These are phyloP conservation scores for Neodontobutis hainanensis DNA, from an alignment of 2,113 vertebrate genomes.

Conservation along the genomic window DNA sequence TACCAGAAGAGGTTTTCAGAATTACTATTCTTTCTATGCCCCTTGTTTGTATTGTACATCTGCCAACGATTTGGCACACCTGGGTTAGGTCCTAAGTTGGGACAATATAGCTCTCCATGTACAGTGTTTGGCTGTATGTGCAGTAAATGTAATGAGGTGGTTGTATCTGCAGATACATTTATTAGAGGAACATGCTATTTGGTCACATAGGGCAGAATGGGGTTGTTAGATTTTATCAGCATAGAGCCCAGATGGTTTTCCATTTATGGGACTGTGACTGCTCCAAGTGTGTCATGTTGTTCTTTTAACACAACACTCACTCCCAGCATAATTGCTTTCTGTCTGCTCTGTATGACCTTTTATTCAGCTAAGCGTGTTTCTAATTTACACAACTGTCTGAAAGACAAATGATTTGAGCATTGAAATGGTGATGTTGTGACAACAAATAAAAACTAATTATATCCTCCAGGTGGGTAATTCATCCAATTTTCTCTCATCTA, in stretches of 20 bases:
- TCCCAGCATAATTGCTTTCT: background rate
- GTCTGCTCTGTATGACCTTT: constrained; percentile 5
- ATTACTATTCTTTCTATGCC: too few species aligned
- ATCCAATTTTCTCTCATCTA: background rate
- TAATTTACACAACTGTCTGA: background rate
- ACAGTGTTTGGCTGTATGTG: background rate
- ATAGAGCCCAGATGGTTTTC: constrained; percentile 7
- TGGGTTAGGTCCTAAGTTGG: too few species aligned
- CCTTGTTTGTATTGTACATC: too few species aligned
- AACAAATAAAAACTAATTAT: background rate
- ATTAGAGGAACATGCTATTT: background rate
- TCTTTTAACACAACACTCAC: constrained; percentile 18
- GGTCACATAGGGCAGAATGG: constrained; percentile 1
- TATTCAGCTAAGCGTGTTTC: background rate
- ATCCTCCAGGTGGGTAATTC: background rate
- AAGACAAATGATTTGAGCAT: background rate
- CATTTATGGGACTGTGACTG: constrained; percentile 9
- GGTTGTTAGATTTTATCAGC: constrained; percentile 34
- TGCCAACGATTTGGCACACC: too few species aligned
- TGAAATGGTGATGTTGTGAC: background rate
- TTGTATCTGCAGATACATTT: background rate
- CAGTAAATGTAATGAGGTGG: background rate
- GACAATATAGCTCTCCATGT: too few species aligned
- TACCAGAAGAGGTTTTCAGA: too few species aligned
- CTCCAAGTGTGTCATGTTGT: constrained; percentile 15